phyloP scores from a whole-genome alignment of 1,140 invertebrate genomes.

The Idris sp. region DNA sequence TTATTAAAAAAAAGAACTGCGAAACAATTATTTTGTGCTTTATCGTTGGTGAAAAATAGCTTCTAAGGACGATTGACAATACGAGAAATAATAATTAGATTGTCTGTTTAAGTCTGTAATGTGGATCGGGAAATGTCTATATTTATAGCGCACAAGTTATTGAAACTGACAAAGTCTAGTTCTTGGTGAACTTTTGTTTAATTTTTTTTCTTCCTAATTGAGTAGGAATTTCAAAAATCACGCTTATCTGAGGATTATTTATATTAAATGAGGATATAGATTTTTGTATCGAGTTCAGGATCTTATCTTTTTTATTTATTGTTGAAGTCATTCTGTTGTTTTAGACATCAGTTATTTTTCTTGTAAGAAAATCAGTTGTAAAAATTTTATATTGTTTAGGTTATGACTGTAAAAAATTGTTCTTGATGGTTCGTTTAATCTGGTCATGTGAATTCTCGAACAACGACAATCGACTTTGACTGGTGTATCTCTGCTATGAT shows the following conservation, averaged over 20 bases:
- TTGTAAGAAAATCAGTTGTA: too few relatives aligned
- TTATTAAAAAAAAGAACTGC: slow-evolving; percentile 5
- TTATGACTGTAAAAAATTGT: too few relatives aligned
- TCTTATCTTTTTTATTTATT: slow-evolving; percentile 52
- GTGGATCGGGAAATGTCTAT: slow-evolving; percentile 42
- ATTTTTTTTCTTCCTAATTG: slow-evolving; percentile 1
- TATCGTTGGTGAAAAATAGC: slow-evolving; percentile 29
- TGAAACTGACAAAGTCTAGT: slow-evolving; percentile 47
- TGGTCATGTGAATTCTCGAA: too few relatives aligned
- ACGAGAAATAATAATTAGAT: slow-evolving; percentile 34
- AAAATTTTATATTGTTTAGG: too few relatives aligned
- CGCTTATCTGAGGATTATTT: slow-evolving; percentile 46
- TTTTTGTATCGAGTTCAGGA: slow-evolving; percentile 27
- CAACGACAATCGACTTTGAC: slow-evolving; percentile 44
- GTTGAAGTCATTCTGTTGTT: slow-evolving; percentile 46
- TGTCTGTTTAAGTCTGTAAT: slow-evolving; percentile 23
- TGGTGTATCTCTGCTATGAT: too few relatives aligned
- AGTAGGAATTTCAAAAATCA: slow-evolving; percentile 28
- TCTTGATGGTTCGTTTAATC: too few relatives aligned
- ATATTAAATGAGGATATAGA: slow-evolving; percentile 44
- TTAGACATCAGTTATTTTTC: too few relatives aligned
- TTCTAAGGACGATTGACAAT: slow-evolving; percentile 51
- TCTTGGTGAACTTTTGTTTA: slow-evolving; percentile 1
- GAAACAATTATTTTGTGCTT: slow-evolving; percentile 10
- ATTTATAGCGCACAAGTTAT: slow-evolving; percentile 47